phyloP scores from a whole-genome alignment of 2,113 vertebrate genomes.

The Podarcis raffonei region DNA sequence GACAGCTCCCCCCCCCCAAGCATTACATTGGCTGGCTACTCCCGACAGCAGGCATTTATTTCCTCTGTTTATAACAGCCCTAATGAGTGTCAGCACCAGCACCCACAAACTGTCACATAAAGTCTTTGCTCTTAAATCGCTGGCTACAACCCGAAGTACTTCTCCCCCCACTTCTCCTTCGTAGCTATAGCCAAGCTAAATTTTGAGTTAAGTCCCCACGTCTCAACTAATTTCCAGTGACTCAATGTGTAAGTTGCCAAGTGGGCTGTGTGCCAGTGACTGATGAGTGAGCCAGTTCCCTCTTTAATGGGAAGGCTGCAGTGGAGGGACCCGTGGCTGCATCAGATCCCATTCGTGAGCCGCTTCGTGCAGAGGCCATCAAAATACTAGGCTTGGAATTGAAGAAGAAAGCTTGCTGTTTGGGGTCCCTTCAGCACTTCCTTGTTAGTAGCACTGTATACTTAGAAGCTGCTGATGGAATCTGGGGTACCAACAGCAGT shows the following conservation, averaged over 20 bases:
- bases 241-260: slow-evolving; percentile 71
- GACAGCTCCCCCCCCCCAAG: neutral
- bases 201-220: slow-evolving; percentile 65
- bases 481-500: neutral
- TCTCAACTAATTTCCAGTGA: slow-evolving; percentile 73
- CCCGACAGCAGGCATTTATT: slow-evolving; percentile 53
- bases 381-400: slow-evolving; percentile 62
- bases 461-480: neutral
- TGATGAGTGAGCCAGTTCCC: slow-evolving; percentile 64
- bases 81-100: slow-evolving; percentile 56
- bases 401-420: slow-evolving; percentile 38
- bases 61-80: slow-evolving; percentile 70
- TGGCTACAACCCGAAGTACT: slow-evolving; percentile 37
- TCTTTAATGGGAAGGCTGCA: slow-evolving; percentile 65
- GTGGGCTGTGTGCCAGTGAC: slow-evolving; percentile 55
- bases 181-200: slow-evolving; percentile 63
- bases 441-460: slow-evolving; percentile 11
- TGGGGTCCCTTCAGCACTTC: slow-evolving; percentile 29
- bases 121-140: slow-evolving; percentile 52
- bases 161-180: neutral
- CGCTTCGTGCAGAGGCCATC: slow-evolving; percentile 37
- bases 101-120: slow-evolving; percentile 52
- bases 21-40: slow-evolving; percentile 46
- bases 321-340: slow-evolving; percentile 36
- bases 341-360: slow-evolving; percentile 48